Percentiles rank a stretch among this genome's conserved stretches.
Evolutionary conservation across 2,888 invertebrate species (phyloP).

Genomic region (Euzophera pinguis): DNA sequence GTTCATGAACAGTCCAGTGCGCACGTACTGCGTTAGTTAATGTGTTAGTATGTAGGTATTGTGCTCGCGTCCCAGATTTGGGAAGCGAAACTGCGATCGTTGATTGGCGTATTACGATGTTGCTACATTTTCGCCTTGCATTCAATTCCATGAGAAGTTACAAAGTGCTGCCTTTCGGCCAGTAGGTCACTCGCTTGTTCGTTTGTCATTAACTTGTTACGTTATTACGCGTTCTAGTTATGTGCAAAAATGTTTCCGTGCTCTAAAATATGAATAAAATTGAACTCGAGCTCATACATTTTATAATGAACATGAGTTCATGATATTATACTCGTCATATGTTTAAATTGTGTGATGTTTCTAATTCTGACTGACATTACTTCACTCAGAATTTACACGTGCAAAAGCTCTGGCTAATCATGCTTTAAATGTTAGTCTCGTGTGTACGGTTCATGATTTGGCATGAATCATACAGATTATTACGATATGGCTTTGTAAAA

Average conservation of each 20-base stretch:
- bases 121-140: slow-evolving; percentile 75
- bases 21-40: slow-evolving; percentile 42
- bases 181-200: slow-evolving; percentile 60
- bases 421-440: background rate
- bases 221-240: slow-evolving; percentile 9
- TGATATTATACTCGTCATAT: too few species aligned
- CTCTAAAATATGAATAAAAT: background rate
- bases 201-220: slow-evolving; percentile 33
- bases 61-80: slow-evolving; percentile 68
- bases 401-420: background rate
- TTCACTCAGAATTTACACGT: background rate
- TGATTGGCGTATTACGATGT: slow-evolving; percentile 69
- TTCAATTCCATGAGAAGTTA: slow-evolving; percentile 73
- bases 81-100: slow-evolving; percentile 68
- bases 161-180: slow-evolving; percentile 61
- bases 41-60: slow-evolving; percentile 47
- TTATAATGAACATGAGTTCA: background rate
- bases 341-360: background rate
- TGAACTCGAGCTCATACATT: background rate
- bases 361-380: background rate
- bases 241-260: slow-evolving; percentile 6
- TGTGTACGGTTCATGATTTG: background rate
- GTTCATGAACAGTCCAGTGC: slow-evolving; percentile 47
- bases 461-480: background rate
- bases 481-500: too few species aligned